Base-by-base conservation (phyloP, 2,113 vertebrate genomes). In the Centropristis striata region DNA sequence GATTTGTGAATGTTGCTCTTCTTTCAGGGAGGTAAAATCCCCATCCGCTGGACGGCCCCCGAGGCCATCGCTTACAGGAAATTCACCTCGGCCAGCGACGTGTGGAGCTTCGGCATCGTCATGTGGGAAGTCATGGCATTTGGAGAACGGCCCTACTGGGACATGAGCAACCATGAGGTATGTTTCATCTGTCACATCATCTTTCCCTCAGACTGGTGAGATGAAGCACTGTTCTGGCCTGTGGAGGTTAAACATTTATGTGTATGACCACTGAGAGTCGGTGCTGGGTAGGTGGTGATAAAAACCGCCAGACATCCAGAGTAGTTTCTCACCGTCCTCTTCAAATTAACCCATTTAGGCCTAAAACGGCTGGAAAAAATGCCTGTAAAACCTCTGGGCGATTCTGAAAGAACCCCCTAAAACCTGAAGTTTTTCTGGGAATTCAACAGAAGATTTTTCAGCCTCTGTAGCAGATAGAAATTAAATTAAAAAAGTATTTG, bases 81-180 rank as follows among this genome's bases (percentile, higher is more conserved):
- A 92, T 99, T 99, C 92, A 98, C 98, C 28, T 98, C 98, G 0
- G 98, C 97, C 89, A 99, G 98, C 2, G 98, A 99, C 0, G 97
- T 97, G 85, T 99, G 98, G 98, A 99, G 97, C 92, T 99, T 97
- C 0, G 98, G 98, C 68, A 99, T 99, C 0, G 98, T 99, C 88
- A 98, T 99, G 96, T 99, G 98, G 98, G 98, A 99, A 85, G 97
- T 99, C 90, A 97, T 99, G 97, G 96, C 97, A 0, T 99, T 96
- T 0, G 98, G 98, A 0, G 97, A 99, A 86, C 90, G 98, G 37
- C 98, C 98, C 1, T 99, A 99, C 94, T 99, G 98, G 98, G 98
- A 99, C 87, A 97, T 99, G 95, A 98, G 97, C 39, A 99, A 99
- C 92, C 95, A 95, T 59, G 95, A 95, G 94, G 95, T 96, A 90